Base-by-base conservation (phyloP, 2,888 invertebrate species). In the Acleris literana region DNA sequence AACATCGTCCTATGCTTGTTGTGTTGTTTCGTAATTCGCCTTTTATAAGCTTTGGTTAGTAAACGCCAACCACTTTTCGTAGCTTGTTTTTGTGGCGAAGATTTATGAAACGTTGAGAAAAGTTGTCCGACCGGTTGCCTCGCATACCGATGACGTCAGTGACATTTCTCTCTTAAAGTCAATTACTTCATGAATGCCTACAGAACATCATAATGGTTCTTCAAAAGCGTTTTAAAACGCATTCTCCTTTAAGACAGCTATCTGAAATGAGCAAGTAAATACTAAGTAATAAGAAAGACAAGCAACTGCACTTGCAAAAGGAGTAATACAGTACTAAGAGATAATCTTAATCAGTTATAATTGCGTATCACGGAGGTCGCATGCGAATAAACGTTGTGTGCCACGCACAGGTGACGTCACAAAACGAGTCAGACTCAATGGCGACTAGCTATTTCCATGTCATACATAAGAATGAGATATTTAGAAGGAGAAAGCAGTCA, bases 371-470 rank as follows among this genome's bases (percentile, higher is more conserved):
- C 52, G 17, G 65, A 67, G 62, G 72, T 72, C 69, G 76, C 74
- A 72, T 77, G 78, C 69, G 71, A 74, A 80, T 79, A 78, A 86
- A 80, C 84, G 75, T 78, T 77, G 13, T 71, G 82, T 75, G 80
- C 73, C 77, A 72, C 74, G 73, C 77, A 72, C 74, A 76, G 74
- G 64, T 77, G 77, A 77, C 73, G 72, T 68, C 69, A 58, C 64
- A 68, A 68, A 18, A 69, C 46, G 66, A 63, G 65, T 70, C 72
- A 81, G 82, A 82, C 80, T 71, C 59, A 71, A 68, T 69, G 76
- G 76, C 79, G 77, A 72, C 75, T 29, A 68, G 69, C 83, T 79
- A 86, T 55, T 61, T 55, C 43, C 64, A 68, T 65, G 64, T 68
- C 73, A 75, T 75, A 43, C 33, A 65, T 16, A 65, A 17, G 5